These are phyloP conservation scores for Parotia lawesii DNA, from an alignment of 2,113 vertebrate genomes.

Conservation along the genomic window DNA sequence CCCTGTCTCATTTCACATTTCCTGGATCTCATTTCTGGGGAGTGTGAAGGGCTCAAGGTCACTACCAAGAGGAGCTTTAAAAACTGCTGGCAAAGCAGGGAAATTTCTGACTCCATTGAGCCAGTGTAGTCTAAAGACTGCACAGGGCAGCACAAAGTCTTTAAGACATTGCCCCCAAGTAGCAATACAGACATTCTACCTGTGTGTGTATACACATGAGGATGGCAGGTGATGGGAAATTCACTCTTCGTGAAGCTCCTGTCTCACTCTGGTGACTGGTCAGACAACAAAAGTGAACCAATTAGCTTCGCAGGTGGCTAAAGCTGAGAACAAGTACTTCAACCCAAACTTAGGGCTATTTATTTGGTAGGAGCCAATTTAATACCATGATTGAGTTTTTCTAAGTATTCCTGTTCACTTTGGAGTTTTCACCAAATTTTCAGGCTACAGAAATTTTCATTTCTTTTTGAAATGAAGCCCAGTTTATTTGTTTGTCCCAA, in stretches of 20 bases:
- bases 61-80: background rate
- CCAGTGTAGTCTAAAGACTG: background rate
- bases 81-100: background rate
- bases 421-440: background rate
- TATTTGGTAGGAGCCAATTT: background rate
- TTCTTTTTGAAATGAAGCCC: background rate
- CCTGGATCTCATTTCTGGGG: background rate
- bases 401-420: background rate
- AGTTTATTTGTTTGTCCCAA: background rate
- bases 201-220: fast-evolving
- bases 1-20: background rate
- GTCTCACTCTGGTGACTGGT: background rate
- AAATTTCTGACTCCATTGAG: background rate
- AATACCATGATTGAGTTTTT: background rate
- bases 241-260: background rate
- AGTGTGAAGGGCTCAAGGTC: background rate
- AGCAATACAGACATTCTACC: background rate
- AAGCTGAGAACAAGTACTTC: background rate
- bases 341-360: background rate
- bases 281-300: background rate
- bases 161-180: background rate
- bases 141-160: background rate
- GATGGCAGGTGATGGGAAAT: background rate
- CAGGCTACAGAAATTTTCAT: background rate
- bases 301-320: background rate